Evolutionary conservation across 2,888 invertebrate genomes (phyloP).

Genomic region (Aphidius colemani): DNA sequence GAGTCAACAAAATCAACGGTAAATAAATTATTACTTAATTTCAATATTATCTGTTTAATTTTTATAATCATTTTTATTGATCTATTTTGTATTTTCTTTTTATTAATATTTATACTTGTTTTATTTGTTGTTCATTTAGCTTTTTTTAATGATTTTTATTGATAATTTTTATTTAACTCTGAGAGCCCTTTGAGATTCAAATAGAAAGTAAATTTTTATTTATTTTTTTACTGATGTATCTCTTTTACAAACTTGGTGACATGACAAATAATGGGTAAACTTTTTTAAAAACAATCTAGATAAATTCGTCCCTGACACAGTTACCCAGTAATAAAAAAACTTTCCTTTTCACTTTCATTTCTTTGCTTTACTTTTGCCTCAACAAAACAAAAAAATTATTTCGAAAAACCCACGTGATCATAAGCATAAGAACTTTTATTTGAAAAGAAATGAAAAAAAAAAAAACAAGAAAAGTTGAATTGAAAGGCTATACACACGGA

Average conservation of each 20-base stretch:
- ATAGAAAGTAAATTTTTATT: background rate
- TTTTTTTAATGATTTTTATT: too few species aligned
- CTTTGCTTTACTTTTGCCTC: slow-evolving; percentile 28
- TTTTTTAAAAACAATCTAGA: slow-evolving; percentile 18
- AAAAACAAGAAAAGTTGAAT: slow-evolving; percentile 7
- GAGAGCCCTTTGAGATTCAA: too few species aligned
- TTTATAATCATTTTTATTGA: background rate
- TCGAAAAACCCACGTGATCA: too few species aligned
- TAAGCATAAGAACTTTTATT: too few species aligned
- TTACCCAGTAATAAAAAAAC: slow-evolving; percentile 52
- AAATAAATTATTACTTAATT: too few species aligned
- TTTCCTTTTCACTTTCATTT: slow-evolving; percentile 56
- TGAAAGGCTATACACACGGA: slow-evolving; percentile 11
- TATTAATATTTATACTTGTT: background rate
- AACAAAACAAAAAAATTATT: slow-evolving; percentile 14
- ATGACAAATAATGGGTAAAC: slow-evolving; percentile 7
- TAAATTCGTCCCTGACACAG: slow-evolving; percentile 52
- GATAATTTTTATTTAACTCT: too few species aligned
- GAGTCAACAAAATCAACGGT: slow-evolving; percentile 21
- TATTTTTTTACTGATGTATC: background rate
- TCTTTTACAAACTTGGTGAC: slow-evolving; percentile 10
- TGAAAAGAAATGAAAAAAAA: slow-evolving; percentile 5
- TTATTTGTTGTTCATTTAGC: too few species aligned
- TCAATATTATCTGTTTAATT: too few species aligned
- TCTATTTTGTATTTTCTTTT: slow-evolving; percentile 9